Base-by-base conservation (phyloP, 2,113 vertebrate species). In the Triplophysa rosa region DNA sequence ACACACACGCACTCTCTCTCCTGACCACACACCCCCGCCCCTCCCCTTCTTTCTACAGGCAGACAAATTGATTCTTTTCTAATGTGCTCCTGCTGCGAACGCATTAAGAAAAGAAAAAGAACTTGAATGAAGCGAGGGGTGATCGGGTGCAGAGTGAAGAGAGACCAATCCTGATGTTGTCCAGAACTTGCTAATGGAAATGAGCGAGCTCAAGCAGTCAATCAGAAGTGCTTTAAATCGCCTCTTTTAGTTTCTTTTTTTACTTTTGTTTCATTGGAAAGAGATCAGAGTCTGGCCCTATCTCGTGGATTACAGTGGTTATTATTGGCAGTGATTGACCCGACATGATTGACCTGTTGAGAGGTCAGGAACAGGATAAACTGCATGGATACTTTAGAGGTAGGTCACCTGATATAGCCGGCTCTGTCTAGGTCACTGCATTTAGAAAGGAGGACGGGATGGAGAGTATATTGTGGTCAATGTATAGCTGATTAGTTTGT, bases 31-130 rank as follows among this genome's bases (percentile, higher is more conserved):
- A 33, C 73, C 68, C 64, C 62, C 24, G 64, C 37, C 74, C 86
- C 85, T 80, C 78, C 87, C 82, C 54, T 83, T 77, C 9, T 21
- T 80, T 67, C 67, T 84, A 68, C 83, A 81, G 75, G 68, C 85
- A 77, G 85, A 90, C 89, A 91, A 91, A 92, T 90, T 87, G 89
- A 91, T 91, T 87, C 82, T 74, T 83, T 86, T 77, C 87, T 88
- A 86, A 88, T 89, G 89, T 87, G 78, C 80, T 75, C 58, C 54
- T 70, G 71, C 66, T 61, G 80, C 59, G 61, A 77, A 77, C 52
- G 26, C 73, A 77, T 77, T 77, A 77, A 65, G 62, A 65, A 77
- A 65, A 33, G 62, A 29, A 54, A 37, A 49, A 65, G 73, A 68
- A 81, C 62, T 17, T 58, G 70, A 76, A 75, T 62, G 14, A 17